phyloP scores from a whole-genome alignment of 2,888 invertebrate species.

The Oligia latruncula region DNA sequence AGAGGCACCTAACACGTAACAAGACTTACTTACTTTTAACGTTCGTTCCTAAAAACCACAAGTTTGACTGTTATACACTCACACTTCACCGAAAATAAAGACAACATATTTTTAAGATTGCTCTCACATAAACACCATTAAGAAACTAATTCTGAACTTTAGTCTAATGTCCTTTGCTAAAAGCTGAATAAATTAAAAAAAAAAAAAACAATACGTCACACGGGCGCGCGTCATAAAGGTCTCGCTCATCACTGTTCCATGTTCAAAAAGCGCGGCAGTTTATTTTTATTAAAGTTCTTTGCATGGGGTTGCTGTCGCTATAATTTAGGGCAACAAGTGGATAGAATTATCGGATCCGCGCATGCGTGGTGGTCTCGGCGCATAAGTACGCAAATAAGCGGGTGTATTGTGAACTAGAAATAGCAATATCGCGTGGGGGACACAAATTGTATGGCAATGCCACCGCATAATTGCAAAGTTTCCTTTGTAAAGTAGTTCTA shows the following conservation, averaged over 20 bases:
- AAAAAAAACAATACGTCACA: constrained; percentile 75
- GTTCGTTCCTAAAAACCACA: background rate
- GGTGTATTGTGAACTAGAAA: constrained; percentile 76
- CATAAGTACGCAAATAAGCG: constrained; percentile 81
- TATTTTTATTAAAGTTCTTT: constrained; percentile 84
- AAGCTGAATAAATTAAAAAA: constrained; percentile 52
- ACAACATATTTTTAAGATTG: background rate
- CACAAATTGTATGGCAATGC: constrained; percentile 66
- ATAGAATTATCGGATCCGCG: constrained; percentile 85
- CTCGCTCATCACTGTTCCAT: constrained; percentile 80
- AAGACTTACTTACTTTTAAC: constrained; percentile 26
- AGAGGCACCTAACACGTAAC: background rate
- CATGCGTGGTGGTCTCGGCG: constrained; percentile 88
- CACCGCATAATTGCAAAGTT: constrained; percentile 49
- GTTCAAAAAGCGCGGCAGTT: constrained; percentile 80
- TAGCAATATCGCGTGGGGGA: constrained; percentile 83
- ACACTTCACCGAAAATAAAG: constrained; percentile 23
- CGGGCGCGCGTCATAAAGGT: constrained; percentile 73
- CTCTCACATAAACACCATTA: background rate
- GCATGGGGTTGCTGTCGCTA: constrained; percentile 86
- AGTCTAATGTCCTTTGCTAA: background rate
- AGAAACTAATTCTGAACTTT: background rate
- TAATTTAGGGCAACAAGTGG: constrained; percentile 88
- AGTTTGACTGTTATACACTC: constrained; percentile 16
- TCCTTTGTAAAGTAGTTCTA: constrained; percentile 36